phyloP scores from a whole-genome alignment of 2,797 vertebrate genomes.

The Rhyacichthys aspro region DNA sequence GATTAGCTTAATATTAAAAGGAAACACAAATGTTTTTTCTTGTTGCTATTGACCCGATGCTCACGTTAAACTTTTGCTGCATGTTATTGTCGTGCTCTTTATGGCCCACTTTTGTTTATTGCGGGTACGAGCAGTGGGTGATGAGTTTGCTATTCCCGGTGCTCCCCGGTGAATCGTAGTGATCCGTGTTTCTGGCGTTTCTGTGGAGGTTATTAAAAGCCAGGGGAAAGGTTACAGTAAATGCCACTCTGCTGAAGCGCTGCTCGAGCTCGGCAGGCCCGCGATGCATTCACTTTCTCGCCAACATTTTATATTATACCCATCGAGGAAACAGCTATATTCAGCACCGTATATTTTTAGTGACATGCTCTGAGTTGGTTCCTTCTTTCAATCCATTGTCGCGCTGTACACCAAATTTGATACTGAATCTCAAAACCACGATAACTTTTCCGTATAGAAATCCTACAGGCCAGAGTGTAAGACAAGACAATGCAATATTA shows the following conservation, averaged over 20 bases:
- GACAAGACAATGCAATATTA: too few species aligned
- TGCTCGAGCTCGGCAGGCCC: constrained; percentile 34
- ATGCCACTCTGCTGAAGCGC: constrained; percentile 65
- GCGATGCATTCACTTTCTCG: constrained; percentile 17
- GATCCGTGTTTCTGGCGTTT: constrained; percentile 67
- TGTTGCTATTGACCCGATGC: neutral
- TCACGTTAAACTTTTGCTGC: constrained; percentile 20
- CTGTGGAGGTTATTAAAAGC: constrained; percentile 62
- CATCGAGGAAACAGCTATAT: too few species aligned
- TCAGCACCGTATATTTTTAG: too few species aligned
- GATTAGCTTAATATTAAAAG: too few species aligned
- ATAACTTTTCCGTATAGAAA: too few species aligned
- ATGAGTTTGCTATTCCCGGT: constrained; percentile 42
- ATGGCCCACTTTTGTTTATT: constrained; percentile 14
- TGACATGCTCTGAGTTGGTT: too few species aligned
- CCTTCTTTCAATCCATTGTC: too few species aligned
- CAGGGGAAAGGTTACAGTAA: constrained; percentile 73
- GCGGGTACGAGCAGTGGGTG: constrained; percentile 13
- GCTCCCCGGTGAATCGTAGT: constrained; percentile 58
- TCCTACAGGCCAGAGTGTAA: too few species aligned
- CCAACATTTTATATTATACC: constrained; percentile 10
- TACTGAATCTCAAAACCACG: too few species aligned
- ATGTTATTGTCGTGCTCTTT: constrained; percentile 20
- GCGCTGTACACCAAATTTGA: too few species aligned
- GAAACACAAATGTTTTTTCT: neutral